Base-by-base conservation (phyloP, 1,140 invertebrate species). In the Danaus melanippus region DNA sequence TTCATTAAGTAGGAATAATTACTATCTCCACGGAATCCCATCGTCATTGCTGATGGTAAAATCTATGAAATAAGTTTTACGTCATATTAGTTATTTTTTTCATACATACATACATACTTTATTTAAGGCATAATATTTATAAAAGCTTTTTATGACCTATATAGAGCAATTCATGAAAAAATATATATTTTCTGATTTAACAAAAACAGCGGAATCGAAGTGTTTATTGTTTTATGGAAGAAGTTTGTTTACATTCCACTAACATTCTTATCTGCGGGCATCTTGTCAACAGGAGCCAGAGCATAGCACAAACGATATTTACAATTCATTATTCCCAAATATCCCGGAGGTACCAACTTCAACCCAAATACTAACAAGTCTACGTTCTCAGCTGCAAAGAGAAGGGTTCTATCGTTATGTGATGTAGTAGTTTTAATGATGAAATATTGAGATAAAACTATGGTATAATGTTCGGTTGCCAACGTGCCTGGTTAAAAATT, bases 311-410 rank as follows among this genome's bases (percentile, higher is more conserved):
- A 12, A 3, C 64, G 55, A 9, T 65, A 50, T 39, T 70, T 55
- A 47, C 78, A 81, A 41, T 73, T 78, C 55, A 76, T 55, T 12
- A 81, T 59, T n/a, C 70, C 76, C 32, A 81, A 49, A 46, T 71
- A 76, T 1, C 67, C 68, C 42, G 76, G 70, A 9, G 77, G 59
- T 1, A 76, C 65, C 2, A 74, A 12, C 48, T 79, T 81, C 47
- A 81, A 12, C 2, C 43, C 76, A 12, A 79, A 69, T 44, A 56
- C 21, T 21, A 67, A n/a, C 9, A 47, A 40, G 10, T 71, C 67
- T 1, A 61, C 12, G 10, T 50, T n/a, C 3, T 50, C 15, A 50
- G 59, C 74, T 78, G 49, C 0, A 68, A 70, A 42, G 59, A 15
- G 3, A 15, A 15, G 15, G 15, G 15, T 15, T 15, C 15, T 15